Evolutionary conservation across 2,113 vertebrate genomes (phyloP).

Genomic region (Furnarius figulus): DNA sequence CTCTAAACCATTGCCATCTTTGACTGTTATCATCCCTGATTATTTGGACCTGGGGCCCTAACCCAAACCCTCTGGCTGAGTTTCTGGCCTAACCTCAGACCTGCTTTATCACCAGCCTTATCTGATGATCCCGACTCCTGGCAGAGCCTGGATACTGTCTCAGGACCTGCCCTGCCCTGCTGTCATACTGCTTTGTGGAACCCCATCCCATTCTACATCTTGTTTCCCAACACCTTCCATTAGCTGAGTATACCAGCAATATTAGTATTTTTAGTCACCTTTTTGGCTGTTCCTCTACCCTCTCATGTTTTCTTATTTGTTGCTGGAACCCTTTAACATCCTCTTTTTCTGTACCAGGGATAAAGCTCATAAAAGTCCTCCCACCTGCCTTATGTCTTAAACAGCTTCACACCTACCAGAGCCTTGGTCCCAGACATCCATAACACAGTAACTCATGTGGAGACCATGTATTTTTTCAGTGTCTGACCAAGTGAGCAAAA

Average conservation of each 20-base stretch:
- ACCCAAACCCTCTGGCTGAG: not conserved
- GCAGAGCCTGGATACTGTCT: not conserved
- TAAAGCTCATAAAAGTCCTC: not conserved
- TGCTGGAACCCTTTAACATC: not conserved
- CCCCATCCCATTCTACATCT: not conserved
- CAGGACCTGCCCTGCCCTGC: not conserved
- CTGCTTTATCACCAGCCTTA: not conserved
- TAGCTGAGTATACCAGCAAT: not conserved
- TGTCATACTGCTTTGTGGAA: not conserved
- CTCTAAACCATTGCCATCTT: not conserved
- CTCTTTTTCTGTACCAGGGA: not conserved
- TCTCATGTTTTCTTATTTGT: not conserved
- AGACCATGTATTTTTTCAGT: not conserved
- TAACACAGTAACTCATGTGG: not conserved
- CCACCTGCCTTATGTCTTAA: not conserved
- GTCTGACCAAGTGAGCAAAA: not conserved
- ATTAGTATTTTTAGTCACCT: not conserved
- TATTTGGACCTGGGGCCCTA: not conserved
- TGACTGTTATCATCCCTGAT: not conserved
- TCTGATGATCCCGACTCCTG: not conserved
- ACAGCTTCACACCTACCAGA: not conserved
- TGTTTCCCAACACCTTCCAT: not conserved
- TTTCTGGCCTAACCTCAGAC: not conserved
- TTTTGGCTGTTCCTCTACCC: not conserved
- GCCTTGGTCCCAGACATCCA: not conserved